phyloP scores from a whole-genome alignment of 1,140 invertebrate species.

The Scaptomyza pallida region DNA sequence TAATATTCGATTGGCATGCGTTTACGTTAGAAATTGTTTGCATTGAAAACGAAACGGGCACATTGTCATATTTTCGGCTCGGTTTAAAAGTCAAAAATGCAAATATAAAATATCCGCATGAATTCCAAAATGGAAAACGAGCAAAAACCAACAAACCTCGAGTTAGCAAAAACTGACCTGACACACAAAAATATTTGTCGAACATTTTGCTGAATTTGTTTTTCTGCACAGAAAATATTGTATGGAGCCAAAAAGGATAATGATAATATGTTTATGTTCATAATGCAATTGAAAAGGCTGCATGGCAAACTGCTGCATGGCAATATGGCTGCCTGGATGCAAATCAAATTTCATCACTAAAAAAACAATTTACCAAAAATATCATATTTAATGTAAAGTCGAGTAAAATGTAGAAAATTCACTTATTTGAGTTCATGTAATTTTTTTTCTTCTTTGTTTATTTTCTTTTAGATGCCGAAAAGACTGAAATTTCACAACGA shows the following conservation, averaged over 20 bases:
- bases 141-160: slow-evolving; percentile 45
- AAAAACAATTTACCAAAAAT: background rate
- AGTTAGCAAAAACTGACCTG: slow-evolving; percentile 39
- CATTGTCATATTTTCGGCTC: slow-evolving; percentile 20
- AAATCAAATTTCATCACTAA: slow-evolving; percentile 4
- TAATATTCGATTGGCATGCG: slow-evolving; percentile 7
- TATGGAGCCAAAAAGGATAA: slow-evolving; percentile 7
- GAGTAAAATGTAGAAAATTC: background rate
- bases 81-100: slow-evolving; percentile 27
- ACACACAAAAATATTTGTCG: slow-evolving; percentile 29
- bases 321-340: background rate
- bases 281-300: background rate
- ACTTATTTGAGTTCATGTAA: background rate
- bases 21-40: background rate
- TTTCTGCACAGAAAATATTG: background rate
- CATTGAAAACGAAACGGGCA: slow-evolving; percentile 1
- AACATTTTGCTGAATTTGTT: slow-evolving; percentile 1
- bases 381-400: background rate
- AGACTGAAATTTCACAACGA: background rate
- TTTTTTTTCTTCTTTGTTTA: no score
- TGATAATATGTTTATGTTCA: slow-evolving; percentile 9
- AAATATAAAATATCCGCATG: slow-evolving; percentile 37
- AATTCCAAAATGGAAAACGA: slow-evolving; percentile 8
- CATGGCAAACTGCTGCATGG: no score
- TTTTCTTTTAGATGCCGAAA: background rate